Base-by-base conservation (phyloP, 1,140 invertebrate genomes). In the Olivierus martensii region DNA sequence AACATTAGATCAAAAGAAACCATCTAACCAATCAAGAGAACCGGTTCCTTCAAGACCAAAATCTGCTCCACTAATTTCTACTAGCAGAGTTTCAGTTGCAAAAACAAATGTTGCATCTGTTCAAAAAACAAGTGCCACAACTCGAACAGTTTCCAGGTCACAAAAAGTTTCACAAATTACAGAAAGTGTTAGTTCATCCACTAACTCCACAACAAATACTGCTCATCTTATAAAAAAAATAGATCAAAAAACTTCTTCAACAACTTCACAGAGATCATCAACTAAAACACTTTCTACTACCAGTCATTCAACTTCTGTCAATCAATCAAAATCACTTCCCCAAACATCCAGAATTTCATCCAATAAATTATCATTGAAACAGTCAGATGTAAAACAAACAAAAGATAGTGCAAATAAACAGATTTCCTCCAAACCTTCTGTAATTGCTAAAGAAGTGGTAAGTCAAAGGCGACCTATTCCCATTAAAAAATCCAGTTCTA, bases 321-420 rank as follows among this genome's bases (percentile, higher is more conserved):
- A 15, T 47, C 46, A 53, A 49, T 46, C 48, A 39, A 50, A 50
- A 50, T 14, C 48, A 46, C 9, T 28, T 6, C 28, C 28, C 28
- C 28, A 53, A 49, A 44, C 45, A 15, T 19, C 53, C 41, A 19
- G 17, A 28, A 21, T 7, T 9, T 28, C 11, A 19, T 17, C 28
- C 46, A 44, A 15, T 19, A 17, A 44, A 19, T 15, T 19, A 21
- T 19, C 38, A 1, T 1, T 44, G 1, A 55, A 50, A 22, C 49
- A 50, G n/a, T 18, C 53, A 10, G 53, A 55, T 35, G 37, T 50
- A 19, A 55, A 55, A 22, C 47, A 55, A 55, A 41, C 48, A 5
- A 55, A 55, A 55, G 53, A 55, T 46, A 49, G 18, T 50, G 43
- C 44, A 17, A 55, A 55, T 45, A 55, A 55, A 43, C 47, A 55